Conservation (phyloP, 1,140 invertebrate genomes). For the Oreohelix idahoensis region DNA sequence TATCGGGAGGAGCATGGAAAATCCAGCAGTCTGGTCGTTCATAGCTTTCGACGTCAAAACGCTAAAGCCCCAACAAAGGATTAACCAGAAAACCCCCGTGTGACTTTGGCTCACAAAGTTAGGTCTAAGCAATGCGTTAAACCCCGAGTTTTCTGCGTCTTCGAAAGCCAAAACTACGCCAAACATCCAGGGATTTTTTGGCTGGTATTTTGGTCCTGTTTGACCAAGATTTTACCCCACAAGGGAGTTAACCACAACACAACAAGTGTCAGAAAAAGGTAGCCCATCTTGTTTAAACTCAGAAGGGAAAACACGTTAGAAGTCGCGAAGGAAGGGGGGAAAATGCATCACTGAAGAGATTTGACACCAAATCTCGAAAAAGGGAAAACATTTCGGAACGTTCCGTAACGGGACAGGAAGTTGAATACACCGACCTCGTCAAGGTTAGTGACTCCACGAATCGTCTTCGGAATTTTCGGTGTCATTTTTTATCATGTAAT, state of each 20-base stretch:
- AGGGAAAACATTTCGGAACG: neutral
- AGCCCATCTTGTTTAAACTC: neutral
- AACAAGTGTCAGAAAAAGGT: constrained; percentile 17
- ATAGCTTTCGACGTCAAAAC: neutral
- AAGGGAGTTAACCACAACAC: constrained; percentile 24
- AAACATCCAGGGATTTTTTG: neutral
- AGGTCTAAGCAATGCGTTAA: constrained; percentile 3
- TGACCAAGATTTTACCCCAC: constrained; percentile 18
- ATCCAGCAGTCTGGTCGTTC: too few relatives aligned
- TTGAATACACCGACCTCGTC: neutral
- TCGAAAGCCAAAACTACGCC: neutral
- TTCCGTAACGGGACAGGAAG: neutral
- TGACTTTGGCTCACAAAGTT: constrained; percentile 10
- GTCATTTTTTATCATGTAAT: too few relatives aligned
- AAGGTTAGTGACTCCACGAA: neutral
- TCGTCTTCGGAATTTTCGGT: too few relatives aligned
- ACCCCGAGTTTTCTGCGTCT: neutral
- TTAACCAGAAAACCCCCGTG: neutral
- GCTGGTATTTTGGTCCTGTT: constrained; percentile 2
- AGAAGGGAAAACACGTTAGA: neutral
- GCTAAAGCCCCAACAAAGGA: neutral
- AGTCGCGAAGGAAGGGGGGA: neutral
- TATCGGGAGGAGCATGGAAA: too few relatives aligned
- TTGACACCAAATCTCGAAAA: neutral
- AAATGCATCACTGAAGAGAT: neutral